Conservation (phyloP, 2,797 vertebrate species). For the Sebastes jordani region DNA sequence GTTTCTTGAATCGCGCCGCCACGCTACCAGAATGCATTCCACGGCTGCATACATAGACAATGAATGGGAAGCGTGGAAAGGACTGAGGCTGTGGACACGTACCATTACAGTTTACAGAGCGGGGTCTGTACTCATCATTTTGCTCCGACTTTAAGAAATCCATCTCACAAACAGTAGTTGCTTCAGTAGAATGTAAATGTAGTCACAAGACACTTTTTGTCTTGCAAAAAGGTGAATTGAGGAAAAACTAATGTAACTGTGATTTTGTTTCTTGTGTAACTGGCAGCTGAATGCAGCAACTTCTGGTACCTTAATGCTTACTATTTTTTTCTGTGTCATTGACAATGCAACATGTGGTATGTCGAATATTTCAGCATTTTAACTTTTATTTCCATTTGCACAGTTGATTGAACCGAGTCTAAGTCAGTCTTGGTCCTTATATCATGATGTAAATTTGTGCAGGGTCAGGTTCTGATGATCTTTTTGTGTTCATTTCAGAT, state of each 20-base stretch:
- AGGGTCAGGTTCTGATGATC: neutral
- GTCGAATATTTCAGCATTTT: neutral
- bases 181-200: neutral
- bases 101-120: neutral
- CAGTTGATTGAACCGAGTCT: neutral
- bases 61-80: no score
- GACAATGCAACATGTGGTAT: neutral
- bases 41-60: no score
- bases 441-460: neutral
- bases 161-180: neutral
- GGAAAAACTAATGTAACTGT: neutral
- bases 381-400: neutral
- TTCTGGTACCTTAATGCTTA: neutral
- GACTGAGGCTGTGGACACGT: no score
- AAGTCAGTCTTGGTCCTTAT: neutral
- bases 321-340: neutral
- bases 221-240: neutral
- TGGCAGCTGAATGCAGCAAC: neutral
- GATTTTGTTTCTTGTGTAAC: conserved; percentile 5
- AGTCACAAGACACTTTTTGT: no score
- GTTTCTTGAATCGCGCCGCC: no score
- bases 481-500: conserved; percentile 80
- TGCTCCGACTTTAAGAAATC: neutral
- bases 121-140: neutral
- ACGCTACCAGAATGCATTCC: no score